Base-by-base conservation (phyloP, 2,888 invertebrate species). In the Bugula neritina region DNA sequence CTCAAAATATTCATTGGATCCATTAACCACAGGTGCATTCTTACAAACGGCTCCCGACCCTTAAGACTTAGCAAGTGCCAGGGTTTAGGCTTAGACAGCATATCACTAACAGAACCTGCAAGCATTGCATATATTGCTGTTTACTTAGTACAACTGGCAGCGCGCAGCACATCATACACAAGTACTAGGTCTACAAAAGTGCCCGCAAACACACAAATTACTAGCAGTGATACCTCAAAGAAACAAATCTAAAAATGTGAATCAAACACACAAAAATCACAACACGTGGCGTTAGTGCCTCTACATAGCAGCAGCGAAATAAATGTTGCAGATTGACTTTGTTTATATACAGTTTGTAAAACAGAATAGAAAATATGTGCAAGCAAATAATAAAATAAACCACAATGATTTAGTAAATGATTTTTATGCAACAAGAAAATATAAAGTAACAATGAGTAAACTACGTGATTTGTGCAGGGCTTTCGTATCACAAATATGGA, bases 31-130 rank as follows among this genome's bases (percentile, higher is more conserved):
- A 96, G 85, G 82, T 97, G 96, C 85, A 85, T 84, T 79, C 84
- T 82, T 76, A 84, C 81, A 79, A 84, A 85, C 35, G 84, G 84
- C 77, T 98, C 98, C 35, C 97, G 88, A 0, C 98, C 98, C 84
- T 97, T 97, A 83, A 96, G 94, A 82, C 95, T 96, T 72, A 98
- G 88, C 95, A 97, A 95, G 83, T 95, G 95, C 97, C 98, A 98
- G 0, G 97, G 97, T 81, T 98, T 98, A 1, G 98, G 98, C 84
- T 97, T 97, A 74, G 96, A 95, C 5, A 99, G 88, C 74, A 99
- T 87, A 85, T 99, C 99, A 80, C 95, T 96, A 17, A 97, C 97
- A 1, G 97, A 83, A 52, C 84, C 70, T 70, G 70, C 29, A 29
- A 23, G 43, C 3, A 69, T 5, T 13, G 58, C 10, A 21, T 13